Evolutionary conservation across 2,888 invertebrate genomes (phyloP).

Genomic region (Harmothoe impar): DNA sequence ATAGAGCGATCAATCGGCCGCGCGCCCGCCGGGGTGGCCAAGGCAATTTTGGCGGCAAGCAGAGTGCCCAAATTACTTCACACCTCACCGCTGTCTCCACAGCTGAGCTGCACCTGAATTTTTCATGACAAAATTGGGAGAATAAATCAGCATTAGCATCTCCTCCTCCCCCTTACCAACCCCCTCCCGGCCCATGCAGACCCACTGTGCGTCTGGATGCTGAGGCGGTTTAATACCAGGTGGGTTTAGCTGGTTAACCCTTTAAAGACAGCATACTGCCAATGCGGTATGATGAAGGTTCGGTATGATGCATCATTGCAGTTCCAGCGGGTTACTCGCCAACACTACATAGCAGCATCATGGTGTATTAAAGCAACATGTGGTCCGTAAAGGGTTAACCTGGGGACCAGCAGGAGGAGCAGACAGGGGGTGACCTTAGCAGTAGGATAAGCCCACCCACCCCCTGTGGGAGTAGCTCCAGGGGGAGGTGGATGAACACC

Average conservation of each 20-base stretch:
- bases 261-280: too few species aligned
- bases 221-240: constrained; percentile 34
- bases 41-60: constrained; percentile 63
- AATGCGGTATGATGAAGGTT: too few species aligned
- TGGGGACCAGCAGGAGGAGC: background rate
- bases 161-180: background rate
- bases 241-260: background rate
- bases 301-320: too few species aligned
- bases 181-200: background rate
- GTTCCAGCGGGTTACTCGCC: too few species aligned
- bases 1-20: constrained; percentile 50
- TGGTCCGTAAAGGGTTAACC: background rate
- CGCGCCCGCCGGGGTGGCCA: constrained; percentile 30
- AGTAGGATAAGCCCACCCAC: background rate
- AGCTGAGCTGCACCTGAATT: constrained; percentile 71
- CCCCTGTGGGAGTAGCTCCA: background rate
- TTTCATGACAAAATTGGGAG: constrained; percentile 63
- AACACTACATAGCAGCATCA: too few species aligned
- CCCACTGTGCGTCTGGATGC: background rate
- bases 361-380: background rate
- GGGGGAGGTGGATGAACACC: constrained; percentile 41
- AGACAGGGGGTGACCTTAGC: background rate
- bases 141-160: constrained; percentile 65
- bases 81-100: constrained; percentile 71
- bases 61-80: constrained; percentile 72